Evolutionary conservation across 2,888 invertebrate genomes (phyloP), one percentile per base, ranked within the genome.

Genomic region (Himalopsyche anomala): DNA sequence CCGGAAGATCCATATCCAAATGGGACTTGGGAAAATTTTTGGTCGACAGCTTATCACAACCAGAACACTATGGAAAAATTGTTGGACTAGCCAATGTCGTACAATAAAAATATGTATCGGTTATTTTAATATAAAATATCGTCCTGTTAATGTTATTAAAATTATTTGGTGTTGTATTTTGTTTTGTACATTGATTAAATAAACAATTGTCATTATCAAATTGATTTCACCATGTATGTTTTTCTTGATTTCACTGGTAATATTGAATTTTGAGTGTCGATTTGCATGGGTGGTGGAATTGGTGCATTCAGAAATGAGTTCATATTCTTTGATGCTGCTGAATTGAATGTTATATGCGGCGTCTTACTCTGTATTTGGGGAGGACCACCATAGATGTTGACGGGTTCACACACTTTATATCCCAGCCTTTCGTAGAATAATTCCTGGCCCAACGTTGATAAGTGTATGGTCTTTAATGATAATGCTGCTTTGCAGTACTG

Each of bases 1-100:
- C 96, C 0, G 96, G 96, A 4, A 93, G 95, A 11, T 91, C 93
- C 81, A 94, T 97, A 86, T 96, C 97, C 17, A 97, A 97, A 90
- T 92, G 94, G 90, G 96, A 97, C 91, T 93, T 98, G 82, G 97
- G 95, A 1, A 93, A 94, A 88, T 97, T 97, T 91, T 93, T 97
- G 86, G 94, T 97, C 0, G 95, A 97, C 89, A 92, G 94, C 81
- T 92, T 97, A 80, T 91, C 92, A n/a, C 94, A 95, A 87, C 93
- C 96, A 0, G 95, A 97, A 90, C 95, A 96, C 91, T 95, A 95
- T 90, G 93, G 94, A 82, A 94, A 94, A 91, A 92, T 94, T 69
- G 94, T 94, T 90, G 96, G 96, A 15, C 94, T 96, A 89, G 94
- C 94, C 69, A 94, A 84, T 81, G 85, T 85, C 51, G 40, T 69